phyloP scores from a whole-genome alignment of 2,113 vertebrate genomes.

The Caloenas nicobarica region DNA sequence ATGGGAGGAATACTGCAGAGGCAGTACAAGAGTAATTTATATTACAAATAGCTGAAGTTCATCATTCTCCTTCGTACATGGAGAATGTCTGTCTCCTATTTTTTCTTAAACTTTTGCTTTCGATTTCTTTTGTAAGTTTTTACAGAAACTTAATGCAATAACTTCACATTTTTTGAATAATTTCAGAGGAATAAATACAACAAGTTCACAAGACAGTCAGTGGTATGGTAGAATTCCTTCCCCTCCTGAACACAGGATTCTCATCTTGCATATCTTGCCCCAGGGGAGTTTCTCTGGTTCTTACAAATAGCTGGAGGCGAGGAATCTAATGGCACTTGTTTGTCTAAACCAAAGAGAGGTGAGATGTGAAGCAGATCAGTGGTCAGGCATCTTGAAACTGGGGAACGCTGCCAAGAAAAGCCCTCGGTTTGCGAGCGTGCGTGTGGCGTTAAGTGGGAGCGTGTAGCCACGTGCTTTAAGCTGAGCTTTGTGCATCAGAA shows the following conservation, averaged over 20 bases:
- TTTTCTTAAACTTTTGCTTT: background rate
- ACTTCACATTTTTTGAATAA: background rate
- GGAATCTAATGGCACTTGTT: constrained; percentile 31
- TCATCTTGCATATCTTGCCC: constrained; percentile 3
- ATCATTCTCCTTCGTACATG: background rate
- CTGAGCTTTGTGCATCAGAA: background rate
- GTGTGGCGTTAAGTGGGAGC: background rate
- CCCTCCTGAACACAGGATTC: background rate
- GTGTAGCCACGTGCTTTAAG: background rate
- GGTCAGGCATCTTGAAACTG: background rate
- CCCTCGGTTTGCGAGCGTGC: background rate
- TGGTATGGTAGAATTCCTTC: background rate
- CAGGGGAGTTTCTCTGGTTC: constrained; percentile 28
- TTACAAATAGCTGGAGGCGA: background rate
- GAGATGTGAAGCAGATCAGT: background rate
- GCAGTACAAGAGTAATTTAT: background rate
- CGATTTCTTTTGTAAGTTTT: background rate
- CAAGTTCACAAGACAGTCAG: background rate
- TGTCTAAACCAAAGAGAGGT: constrained; percentile 74
- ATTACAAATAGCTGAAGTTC: background rate
- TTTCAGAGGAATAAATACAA: background rate
- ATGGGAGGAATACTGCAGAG: background rate
- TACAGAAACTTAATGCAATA: constrained; percentile 42
- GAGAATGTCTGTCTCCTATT: background rate
- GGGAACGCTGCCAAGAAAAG: background rate